Evolutionary conservation across 1,140 invertebrate species (phyloP).

Genomic region (Drosophila tristis): DNA sequence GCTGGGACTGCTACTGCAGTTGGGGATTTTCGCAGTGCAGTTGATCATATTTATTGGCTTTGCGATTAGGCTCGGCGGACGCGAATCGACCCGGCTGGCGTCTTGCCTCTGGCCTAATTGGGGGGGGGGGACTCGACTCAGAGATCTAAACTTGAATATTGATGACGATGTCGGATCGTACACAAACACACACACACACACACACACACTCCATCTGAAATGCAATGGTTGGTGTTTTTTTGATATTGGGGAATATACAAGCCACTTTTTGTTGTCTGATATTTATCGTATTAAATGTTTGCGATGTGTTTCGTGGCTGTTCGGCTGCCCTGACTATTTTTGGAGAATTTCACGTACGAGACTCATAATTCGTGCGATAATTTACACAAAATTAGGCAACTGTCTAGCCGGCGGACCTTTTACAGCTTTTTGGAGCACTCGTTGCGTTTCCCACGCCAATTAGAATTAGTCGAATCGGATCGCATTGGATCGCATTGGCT

Average conservation of each 20-base stretch:
- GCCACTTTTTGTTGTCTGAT: conserved; percentile 45
- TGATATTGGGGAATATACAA: background rate
- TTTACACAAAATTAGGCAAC: conserved; percentile 82
- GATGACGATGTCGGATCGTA: conserved; percentile 55
- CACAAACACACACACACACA: conserved; percentile 7
- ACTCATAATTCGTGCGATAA: conserved; percentile 81
- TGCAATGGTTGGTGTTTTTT: conserved; percentile 39
- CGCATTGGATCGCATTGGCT: background rate
- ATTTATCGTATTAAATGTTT: conserved; percentile 72
- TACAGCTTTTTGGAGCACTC: conserved; percentile 61
- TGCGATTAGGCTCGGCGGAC: conserved; percentile 47
- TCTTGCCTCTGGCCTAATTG: conserved; percentile 73
- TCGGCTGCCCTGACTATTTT: conserved; percentile 64
- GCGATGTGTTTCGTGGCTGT: conserved; percentile 6
- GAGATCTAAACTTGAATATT: conserved; percentile 70
- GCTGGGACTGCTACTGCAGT: conserved; percentile 24
- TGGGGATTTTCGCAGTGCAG: conserved; percentile 69
- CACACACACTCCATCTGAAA: conserved; percentile 23
- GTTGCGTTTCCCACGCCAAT: conserved; percentile 73
- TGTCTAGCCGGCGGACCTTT: conserved; percentile 74
- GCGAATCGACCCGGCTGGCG: conserved; percentile 24
- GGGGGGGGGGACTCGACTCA: conserved; percentile 24
- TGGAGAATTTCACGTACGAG: conserved; percentile 76
- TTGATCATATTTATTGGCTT: conserved; percentile 74
- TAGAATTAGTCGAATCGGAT: conserved; percentile 53